Percentiles rank a stretch among this genome's conserved stretches.
Conservation (phyloP, 2,113 vertebrate genomes). For the Pipa parva region DNA sequence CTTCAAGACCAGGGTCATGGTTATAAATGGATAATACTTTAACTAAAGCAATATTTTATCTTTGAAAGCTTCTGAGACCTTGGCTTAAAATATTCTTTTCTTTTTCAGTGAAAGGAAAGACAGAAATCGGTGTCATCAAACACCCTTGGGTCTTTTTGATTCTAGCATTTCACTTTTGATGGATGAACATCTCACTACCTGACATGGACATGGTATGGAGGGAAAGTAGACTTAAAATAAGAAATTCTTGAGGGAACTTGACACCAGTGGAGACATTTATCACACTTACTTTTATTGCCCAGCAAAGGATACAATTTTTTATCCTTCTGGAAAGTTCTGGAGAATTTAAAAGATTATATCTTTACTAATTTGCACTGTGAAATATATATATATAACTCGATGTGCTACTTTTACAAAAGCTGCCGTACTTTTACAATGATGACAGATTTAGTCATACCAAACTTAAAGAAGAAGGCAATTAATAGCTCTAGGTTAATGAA, state of each 20-base stretch:
- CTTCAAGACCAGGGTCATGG: slow-evolving; percentile 8
- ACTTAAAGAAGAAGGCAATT: no score
- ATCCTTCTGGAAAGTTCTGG: not conserved
- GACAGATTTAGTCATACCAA: no score
- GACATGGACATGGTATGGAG: slow-evolving; percentile 24
- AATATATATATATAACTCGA: no score
- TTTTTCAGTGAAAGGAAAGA: slow-evolving; percentile 23
- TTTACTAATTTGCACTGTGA: no score
- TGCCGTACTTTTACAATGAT: no score
- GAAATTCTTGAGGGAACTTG: slow-evolving; percentile 8
- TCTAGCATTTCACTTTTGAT: slow-evolving; percentile 16
- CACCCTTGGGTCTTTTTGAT: slow-evolving; percentile 28
- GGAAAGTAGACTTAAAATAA: slow-evolving; percentile 14
- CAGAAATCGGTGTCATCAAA: slow-evolving; percentile 12
- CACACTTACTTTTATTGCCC: slow-evolving; percentile 31
- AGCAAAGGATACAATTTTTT: slow-evolving; percentile 11
- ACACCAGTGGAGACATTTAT: slow-evolving; percentile 11
- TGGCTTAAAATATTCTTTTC: slow-evolving; percentile 18
- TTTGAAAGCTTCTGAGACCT: slow-evolving; percentile 26
- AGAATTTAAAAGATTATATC: not conserved
- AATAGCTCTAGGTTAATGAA: no score
- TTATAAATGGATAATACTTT: slow-evolving; percentile 29
- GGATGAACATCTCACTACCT: slow-evolving; percentile 32
- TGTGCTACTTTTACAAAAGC: no score
- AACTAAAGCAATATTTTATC: slow-evolving; percentile 17